Percentiles rank a stretch among this genome's conserved stretches.
phyloP scores from a whole-genome alignment of 2,888 invertebrate species.

The Caenorhabditis sp. region DNA sequence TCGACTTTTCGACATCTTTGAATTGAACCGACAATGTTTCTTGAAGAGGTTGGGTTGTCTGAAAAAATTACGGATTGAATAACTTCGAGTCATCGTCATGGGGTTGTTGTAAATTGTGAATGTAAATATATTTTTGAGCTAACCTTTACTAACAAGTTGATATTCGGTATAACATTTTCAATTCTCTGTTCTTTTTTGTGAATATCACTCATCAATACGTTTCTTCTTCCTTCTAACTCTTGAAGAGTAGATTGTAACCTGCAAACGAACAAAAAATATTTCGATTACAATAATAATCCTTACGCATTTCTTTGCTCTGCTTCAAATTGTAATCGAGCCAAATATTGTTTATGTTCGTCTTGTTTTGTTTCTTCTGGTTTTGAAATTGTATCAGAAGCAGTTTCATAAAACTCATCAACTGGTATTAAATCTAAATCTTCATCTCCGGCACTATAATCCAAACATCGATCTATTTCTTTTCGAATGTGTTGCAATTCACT shows the following conservation, averaged over 20 bases:
- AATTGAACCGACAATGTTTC: slow-evolving; percentile 48
- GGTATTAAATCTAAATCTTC: slow-evolving; percentile 53
- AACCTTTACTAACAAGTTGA: slow-evolving; percentile 35
- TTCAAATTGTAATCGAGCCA: slow-evolving; percentile 58
- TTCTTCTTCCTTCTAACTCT: slow-evolving; percentile 56
- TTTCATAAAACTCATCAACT: slow-evolving; percentile 55
- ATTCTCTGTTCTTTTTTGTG: slow-evolving; percentile 56
- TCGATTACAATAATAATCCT: slow-evolving; percentile 3
- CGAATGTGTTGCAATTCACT: slow-evolving; percentile 61
- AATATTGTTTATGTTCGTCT: slow-evolving; percentile 53
- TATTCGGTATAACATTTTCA: slow-evolving; percentile 43
- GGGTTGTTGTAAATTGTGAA: too few relatives aligned
- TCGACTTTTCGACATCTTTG: slow-evolving; percentile 10
- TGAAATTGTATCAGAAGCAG: slow-evolving; percentile 37
- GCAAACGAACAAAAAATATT: too few relatives aligned
- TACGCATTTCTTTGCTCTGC: slow-evolving; percentile 50
- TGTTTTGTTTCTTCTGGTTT: slow-evolving; percentile 39
- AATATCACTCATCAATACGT: slow-evolving; percentile 59
- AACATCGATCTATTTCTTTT: slow-evolving; percentile 57
- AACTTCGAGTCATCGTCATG: too few relatives aligned
- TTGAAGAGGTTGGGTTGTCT: slow-evolving; percentile 44
- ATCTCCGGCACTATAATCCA: slow-evolving; percentile 59
- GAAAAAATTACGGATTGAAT: slow-evolving; percentile 1
- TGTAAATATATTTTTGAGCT: not conserved
- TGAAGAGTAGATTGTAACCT: slow-evolving; percentile 51